These are phyloP conservation scores for Carassius auratus DNA, from an alignment of 2,113 vertebrate species.

Conservation along the genomic window DNA sequence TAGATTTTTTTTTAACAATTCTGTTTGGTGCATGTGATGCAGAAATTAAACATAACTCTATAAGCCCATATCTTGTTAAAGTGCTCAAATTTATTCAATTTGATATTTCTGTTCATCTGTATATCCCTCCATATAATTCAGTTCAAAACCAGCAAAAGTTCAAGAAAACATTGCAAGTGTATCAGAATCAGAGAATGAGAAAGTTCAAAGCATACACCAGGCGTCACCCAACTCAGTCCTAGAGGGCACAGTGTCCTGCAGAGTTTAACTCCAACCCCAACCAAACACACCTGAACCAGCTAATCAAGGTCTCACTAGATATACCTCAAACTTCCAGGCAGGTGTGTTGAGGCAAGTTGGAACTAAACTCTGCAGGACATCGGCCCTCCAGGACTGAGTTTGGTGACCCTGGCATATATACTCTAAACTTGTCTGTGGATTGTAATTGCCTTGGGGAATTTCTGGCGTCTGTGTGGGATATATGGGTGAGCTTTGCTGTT, in stretches of 20 bases:
- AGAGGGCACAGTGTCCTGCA: too few species aligned
- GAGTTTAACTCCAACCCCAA: too few species aligned
- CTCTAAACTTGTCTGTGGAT: neutral
- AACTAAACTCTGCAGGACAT: too few species aligned
- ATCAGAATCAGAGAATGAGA: neutral
- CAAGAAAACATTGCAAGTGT: neutral
- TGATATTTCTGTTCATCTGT: neutral
- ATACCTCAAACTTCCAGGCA: too few species aligned
- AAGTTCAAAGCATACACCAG: neutral
- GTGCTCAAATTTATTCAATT: neutral
- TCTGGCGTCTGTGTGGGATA: conserved; percentile 56
- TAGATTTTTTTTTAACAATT: too few species aligned
- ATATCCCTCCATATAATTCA: neutral
- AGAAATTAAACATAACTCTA: neutral
- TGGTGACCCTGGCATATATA: too few species aligned
- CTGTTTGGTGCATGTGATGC: neutral
- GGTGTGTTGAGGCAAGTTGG: too few species aligned
- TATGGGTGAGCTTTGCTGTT: conserved; percentile 63
- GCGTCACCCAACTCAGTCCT: too few species aligned
- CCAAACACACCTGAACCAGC: too few species aligned
- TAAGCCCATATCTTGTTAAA: neutral
- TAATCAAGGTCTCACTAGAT: too few species aligned
- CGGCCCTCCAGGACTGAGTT: too few species aligned
- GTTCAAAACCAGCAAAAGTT: neutral
- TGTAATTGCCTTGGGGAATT: neutral